Evolutionary conservation across 2,797 vertebrate genomes (phyloP).

Genomic region (Phataginus tetradactyla): DNA sequence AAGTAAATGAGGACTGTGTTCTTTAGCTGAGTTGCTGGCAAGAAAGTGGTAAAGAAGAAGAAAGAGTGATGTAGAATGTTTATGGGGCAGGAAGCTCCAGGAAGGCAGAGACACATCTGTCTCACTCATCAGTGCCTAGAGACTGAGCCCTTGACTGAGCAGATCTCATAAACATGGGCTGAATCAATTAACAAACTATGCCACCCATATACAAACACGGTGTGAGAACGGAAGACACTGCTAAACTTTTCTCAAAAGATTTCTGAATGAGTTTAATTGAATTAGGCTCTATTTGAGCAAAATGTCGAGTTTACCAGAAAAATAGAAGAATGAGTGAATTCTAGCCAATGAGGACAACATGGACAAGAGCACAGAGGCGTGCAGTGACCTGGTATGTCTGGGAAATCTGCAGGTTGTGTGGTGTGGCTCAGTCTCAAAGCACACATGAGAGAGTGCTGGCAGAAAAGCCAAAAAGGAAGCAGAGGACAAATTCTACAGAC

Average conservation of each 20-base stretch:
- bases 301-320: neutral
- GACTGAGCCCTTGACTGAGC: neutral
- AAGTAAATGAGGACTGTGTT: neutral
- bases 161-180: neutral
- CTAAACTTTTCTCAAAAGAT: neutral
- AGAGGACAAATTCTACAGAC: neutral
- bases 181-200: neutral
- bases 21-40: neutral
- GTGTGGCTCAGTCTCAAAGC: neutral
- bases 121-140: neutral
- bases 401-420: neutral
- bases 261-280: slow-evolving; percentile 21
- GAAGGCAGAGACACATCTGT: neutral
- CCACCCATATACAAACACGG: neutral
- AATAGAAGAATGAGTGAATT: neutral
- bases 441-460: neutral
- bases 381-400: neutral
- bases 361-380: neutral
- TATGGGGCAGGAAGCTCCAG: neutral
- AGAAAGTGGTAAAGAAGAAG: neutral
- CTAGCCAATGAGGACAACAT: neutral
- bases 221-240: neutral
- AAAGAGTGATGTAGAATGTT: neutral
- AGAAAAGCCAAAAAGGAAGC: neutral
- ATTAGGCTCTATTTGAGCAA: neutral